Base-by-base conservation (phyloP, 2,113 vertebrate genomes). In the Trochalopteron elliotii region DNA sequence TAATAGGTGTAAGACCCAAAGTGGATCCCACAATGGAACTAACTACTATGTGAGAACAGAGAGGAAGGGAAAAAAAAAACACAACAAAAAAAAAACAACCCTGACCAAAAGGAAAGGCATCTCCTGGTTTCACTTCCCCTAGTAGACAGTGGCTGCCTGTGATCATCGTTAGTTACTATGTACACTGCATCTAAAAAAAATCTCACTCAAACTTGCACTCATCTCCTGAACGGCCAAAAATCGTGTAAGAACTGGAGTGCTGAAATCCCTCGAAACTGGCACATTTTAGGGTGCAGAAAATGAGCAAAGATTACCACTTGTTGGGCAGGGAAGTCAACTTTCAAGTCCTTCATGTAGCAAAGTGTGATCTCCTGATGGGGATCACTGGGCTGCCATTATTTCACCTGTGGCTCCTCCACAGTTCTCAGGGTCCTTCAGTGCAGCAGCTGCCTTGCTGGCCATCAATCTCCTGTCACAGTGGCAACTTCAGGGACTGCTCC, bases 11-110 rank as follows among this genome's bases (percentile, higher is more conserved):
- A 27, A 96, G 64, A 78, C 25, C 15, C 10, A n/a, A 59, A n/a
- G 6, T 21, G 14, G 31, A 65, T 81, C 31, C 47, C 35, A 45
- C 11, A 9, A 19, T 42, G 11, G 30, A 56, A 20, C 19, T 63
- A 39, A 72, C 7, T 25, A 74, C 19, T 35, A 14, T 17, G 9
- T 13, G 24, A 81, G 39, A 75, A 74, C 3, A 5, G 8, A 4
- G 4, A 1, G 3, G 4, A 0, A 0, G 2, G 4, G 0, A 0
- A 2, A 1, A 5, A 25, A 50, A 33, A 12, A 12, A 20, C 10
- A 20, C 10, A n/a, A 15, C 19, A 19, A 17, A 18, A 22, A 40
- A 22, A 22, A 30, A 16, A 19, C 57, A 30, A 16, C 31, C 57
- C 59, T 5, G 24, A 64, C 13, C 28, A 56, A 88, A 70, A 79